These are phyloP conservation scores for Musca vetustissima DNA, from an alignment of 1,140 invertebrate species.

Conservation along the genomic window DNA sequence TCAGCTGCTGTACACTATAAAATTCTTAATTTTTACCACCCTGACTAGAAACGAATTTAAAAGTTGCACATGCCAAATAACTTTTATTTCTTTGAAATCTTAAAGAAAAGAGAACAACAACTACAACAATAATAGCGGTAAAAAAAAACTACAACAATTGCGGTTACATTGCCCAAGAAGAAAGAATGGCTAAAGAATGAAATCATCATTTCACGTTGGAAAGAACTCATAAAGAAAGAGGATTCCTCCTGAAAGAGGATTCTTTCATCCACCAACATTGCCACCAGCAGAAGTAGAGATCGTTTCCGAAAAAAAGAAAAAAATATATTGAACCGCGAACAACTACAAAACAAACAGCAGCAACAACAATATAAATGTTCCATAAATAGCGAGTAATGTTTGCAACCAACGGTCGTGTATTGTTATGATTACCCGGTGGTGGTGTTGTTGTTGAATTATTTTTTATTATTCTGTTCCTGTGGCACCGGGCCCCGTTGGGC, in stretches of 20 bases:
- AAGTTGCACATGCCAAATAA: slow-evolving; percentile 15
- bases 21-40: too few relatives aligned
- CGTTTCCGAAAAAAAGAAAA: neutral
- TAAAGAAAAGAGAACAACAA: neutral
- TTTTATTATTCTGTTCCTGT: slow-evolving; percentile 37
- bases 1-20: too few relatives aligned
- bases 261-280: neutral
- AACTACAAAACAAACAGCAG: neutral
- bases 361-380: too few relatives aligned
- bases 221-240: neutral
- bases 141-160: slow-evolving; percentile 20
- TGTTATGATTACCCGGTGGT: slow-evolving; percentile 11
- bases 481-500: neutral
- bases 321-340: neutral
- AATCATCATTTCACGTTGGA: too few relatives aligned
- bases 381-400: too few relatives aligned
- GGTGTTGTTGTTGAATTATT: slow-evolving; percentile 22
- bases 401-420: too few relatives aligned
- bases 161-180: neutral
- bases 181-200: too few relatives aligned
- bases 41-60: neutral
- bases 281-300: neutral
- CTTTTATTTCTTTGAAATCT: neutral
- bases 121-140: neutral
- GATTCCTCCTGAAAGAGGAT: neutral